Evolutionary conservation across 1,140 invertebrate genomes (phyloP), one percentile per base, ranked within the genome.

Genomic region (Idris sp.): DNA sequence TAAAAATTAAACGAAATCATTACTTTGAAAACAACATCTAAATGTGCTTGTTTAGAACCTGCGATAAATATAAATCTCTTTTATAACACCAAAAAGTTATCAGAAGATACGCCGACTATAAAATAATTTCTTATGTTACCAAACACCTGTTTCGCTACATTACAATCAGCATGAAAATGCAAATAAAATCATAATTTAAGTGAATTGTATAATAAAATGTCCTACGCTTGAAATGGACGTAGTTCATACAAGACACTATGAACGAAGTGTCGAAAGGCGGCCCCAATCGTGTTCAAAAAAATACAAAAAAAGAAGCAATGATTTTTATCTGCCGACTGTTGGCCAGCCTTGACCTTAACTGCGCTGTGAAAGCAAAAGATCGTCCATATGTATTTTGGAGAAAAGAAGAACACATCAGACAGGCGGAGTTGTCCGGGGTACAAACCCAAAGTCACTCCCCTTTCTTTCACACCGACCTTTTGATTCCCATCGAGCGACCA

Each of bases 321-420:
- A 76, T 68, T 76, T 76, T 76, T 67, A 76, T 76, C 68, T 64
- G 19, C 41, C 49, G 74, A 76, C 56, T 78, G 41, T 74, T 78
- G 76, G 49, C 56, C 77, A 74, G 74, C 71, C 69, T 81, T 79
- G 79, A 79, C 81, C 82, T 83, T 83, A 78, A 78, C 44, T 68
- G 49, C n/a, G n/a, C 43, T 38, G 77, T 51, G 76, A 77, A 80
- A 74, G 69, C 72, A 30, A 49, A 71, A 73, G 61, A 78, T 43
- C 69, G 69, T 36, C 46, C 25, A 53, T 68, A 67, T 65, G 44
- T 59, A 71, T 74, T 73, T 68, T 33, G 43, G 61, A 22, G 44
- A 62, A 67, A 51, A 49, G 64, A 69, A 26, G 54, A 64, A 18
- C 43, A 56, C 2, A 16, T 43, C 19, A 51, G 56, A 51, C 74